Evolutionary conservation across 1,140 invertebrate species (phyloP), one percentile per base, ranked within the genome.

Genomic region (Drosophila dunni): DNA sequence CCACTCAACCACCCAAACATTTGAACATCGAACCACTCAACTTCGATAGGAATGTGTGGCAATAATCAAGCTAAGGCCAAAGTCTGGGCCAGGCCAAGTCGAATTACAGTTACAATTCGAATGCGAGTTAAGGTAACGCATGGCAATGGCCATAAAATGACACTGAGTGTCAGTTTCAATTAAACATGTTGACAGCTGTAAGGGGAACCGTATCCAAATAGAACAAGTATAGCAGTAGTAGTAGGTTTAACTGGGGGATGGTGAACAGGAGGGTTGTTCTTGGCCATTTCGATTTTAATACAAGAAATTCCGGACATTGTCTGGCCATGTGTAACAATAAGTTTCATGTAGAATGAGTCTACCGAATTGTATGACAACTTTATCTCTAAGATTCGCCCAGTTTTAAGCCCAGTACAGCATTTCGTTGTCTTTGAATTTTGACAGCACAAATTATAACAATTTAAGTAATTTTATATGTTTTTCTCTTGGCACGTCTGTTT

Each of bases 141-240:
- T 90, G 81, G 79, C 86, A 85, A 90, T 85, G 82, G 68, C 76
- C 82, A 90, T 90, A 90, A 90, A 90, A 90, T 85, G 86, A 90
- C 85, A 90, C 78, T 90, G 85, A 89, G 88, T 91, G 88, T 91
- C 88, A 91, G 88, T 91, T 91, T 91, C 88, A 91, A 91, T 91
- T 91, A 91, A 91, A 91, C 88, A 88, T 91, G 88, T 91, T 91
- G 88, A 91, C 88, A 91, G 88, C 88, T 91, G 80, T 83, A 84
- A 75, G 78, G 84, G 70, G 73, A 13, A 79, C 58, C 50, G 61
- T 60, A 80, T 53, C 79, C 65, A 70, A 78, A 78, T 63, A 75
- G 44, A 20, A 36, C 13, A 38, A 8, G 17, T 8, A 13, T 56
- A 36, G 13, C n/a, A n/a, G 8, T 13, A 5, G 7, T 36, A n/a